Percentiles rank a stretch among this genome's conserved stretches.
phyloP scores from a whole-genome alignment of 2,797 vertebrate genomes.

The Parambassis ranga region DNA sequence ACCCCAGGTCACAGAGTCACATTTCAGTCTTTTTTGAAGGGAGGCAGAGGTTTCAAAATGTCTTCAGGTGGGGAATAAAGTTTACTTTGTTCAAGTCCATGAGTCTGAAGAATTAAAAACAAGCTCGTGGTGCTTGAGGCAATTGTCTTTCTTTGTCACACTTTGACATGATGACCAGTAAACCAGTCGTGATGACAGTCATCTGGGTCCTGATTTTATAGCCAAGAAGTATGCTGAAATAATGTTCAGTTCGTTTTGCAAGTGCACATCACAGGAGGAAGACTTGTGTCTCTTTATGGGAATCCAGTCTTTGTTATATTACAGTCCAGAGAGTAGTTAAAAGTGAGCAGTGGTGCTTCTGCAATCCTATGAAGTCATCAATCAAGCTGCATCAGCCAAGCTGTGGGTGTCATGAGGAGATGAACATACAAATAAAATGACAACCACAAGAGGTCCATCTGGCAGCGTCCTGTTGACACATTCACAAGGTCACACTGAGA shows the following conservation, averaged over 20 bases:
- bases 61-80: slow-evolving; percentile 7
- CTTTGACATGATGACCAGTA: slow-evolving; percentile 7
- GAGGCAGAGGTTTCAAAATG: slow-evolving; percentile 6
- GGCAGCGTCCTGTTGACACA: not conserved
- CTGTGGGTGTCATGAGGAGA: not conserved
- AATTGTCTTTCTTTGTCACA: slow-evolving; percentile 7
- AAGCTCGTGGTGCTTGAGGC: not conserved
- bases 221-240: not conserved
- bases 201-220: not conserved
- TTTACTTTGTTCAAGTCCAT: slow-evolving; percentile 34
- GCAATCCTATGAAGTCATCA: not conserved
- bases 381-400: not conserved
- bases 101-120: slow-evolving; percentile 7
- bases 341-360: not conserved
- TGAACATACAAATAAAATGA: not conserved
- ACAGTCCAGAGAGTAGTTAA: slow-evolving; percentile 22
- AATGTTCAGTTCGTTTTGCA: not conserved
- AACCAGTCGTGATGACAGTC: slow-evolving; percentile 16
- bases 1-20: slow-evolving; percentile 49
- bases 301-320: slow-evolving; percentile 23
- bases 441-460: slow-evolving; percentile 4
- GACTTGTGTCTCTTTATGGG: not conserved
- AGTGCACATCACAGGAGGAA: not conserved
- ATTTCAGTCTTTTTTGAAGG: slow-evolving; percentile 56
- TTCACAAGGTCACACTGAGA: slow-evolving; percentile 8